Base-by-base conservation (phyloP, 1,140 invertebrate species). In the Bathynomus jamesi region DNA sequence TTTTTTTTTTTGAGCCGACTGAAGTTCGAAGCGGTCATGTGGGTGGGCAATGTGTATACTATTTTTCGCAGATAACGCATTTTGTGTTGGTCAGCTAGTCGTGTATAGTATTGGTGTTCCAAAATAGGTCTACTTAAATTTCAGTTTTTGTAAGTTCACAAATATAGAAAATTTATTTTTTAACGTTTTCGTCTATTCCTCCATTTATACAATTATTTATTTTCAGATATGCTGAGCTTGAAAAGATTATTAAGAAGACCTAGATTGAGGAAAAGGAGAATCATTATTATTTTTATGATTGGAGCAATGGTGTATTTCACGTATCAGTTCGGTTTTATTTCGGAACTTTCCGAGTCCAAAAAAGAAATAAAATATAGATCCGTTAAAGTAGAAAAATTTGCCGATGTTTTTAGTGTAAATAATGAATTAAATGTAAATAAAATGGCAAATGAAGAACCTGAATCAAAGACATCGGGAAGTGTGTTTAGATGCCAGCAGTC, bases 401-500 rank as follows among this genome's bases (percentile, higher is more conserved):
- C 30, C 2, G 3, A n/a, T 61, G 25, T 29, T 25, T 4, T 24
- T n/a, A 40, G 2, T 67, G 30, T 46, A 10, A 67, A 27, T 10
- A 29, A 64, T 24, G 24, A 27, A 27, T 64, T 29, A 27, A 8
- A 2, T 17, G 62, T 27, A 29, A 64, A 64, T 21, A 24, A 13
- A 27, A 4, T 8, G 2, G 25, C 17, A 7, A 46, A 65, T 61
- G 11, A 7, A 2, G 29, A 61, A 17, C n/a, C 11, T 17, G 13
- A 27, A 27, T 29, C 62, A 1, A 64, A 13, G 17, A 29, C 24
- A 4, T 4, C 1, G 24, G 29, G 53, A 28, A 24, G n/a, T 40
- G 65, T 29, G 0, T 77, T 74, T 66, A 72, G n/a, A 0, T 77
- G 76, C 67, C 24, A 13, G 1, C n/a, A 64, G 24, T 74, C 76